Evolutionary conservation across 2,888 invertebrate genomes (phyloP).

Genomic region (Acrocera orbiculus): DNA sequence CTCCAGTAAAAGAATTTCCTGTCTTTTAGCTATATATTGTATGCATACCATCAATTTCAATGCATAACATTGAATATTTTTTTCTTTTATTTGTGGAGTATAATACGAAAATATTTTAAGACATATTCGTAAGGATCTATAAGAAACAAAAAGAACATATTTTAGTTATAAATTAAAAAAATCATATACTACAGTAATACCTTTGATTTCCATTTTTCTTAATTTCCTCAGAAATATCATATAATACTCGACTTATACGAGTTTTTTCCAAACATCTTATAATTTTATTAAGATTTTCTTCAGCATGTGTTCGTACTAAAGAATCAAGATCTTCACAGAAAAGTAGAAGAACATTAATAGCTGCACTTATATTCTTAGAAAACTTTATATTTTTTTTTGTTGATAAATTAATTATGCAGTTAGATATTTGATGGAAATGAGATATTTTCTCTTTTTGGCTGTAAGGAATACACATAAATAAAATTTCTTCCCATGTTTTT

Average conservation of each 20-base stretch:
- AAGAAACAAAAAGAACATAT: constrained; percentile 3
- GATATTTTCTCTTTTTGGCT: constrained; percentile 61
- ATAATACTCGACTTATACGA: constrained; percentile 53
- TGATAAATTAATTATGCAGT: constrained; percentile 39
- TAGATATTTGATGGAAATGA: constrained; percentile 53
- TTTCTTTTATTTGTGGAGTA: constrained; percentile 55
- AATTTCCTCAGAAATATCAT: constrained; percentile 67
- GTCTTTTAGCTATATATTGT: constrained; percentile 48
- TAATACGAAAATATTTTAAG: constrained; percentile 59
- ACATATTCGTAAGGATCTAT: constrained; percentile 55
- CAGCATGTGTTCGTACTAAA: constrained; percentile 61
- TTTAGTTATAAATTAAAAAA: neutral
- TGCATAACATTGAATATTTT: constrained; percentile 62
- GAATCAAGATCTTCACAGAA: constrained; percentile 61
- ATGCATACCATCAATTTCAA: constrained; percentile 56
- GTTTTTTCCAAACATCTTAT: constrained; percentile 51
- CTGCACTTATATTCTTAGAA: constrained; percentile 45
- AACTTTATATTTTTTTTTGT: constrained; percentile 38
- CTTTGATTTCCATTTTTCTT: constrained; percentile 50
- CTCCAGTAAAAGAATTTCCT: constrained; percentile 35
- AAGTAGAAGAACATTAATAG: constrained; percentile 50
- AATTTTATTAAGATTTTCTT: constrained; percentile 63
- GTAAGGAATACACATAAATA: no score
- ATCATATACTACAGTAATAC: constrained; percentile 16
- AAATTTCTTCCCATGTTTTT: no score